A percentile compares a stretch with the other conserved stretches of the same genome.
Conservation (phyloP, 2,888 invertebrate species). For the Uropetala carovei region DNA sequence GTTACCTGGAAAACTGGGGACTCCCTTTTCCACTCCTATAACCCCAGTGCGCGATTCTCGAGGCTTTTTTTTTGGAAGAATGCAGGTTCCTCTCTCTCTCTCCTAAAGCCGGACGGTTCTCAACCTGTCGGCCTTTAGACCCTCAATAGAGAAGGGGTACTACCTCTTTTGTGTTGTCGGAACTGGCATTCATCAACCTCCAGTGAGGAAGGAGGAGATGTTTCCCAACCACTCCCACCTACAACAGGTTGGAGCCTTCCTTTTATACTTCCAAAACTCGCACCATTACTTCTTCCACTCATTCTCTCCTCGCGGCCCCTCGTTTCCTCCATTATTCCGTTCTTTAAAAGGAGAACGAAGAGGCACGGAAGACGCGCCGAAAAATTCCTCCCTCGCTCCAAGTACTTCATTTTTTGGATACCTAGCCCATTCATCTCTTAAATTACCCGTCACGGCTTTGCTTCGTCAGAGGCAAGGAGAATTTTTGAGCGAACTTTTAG, state of each 20-base stretch:
- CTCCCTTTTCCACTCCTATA: background rate
- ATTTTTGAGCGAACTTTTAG: background rate
- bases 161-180: background rate
- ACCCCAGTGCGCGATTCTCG: background rate
- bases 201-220: background rate
- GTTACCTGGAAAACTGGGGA: background rate
- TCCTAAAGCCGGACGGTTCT: background rate
- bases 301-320: background rate
- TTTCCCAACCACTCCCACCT: background rate
- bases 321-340: background rate
- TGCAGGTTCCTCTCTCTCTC: background rate
- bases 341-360: background rate
- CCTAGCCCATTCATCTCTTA: too few species aligned
- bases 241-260: background rate
- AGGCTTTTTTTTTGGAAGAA: background rate
- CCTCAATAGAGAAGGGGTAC: background rate
- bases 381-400: background rate
- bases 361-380: background rate
- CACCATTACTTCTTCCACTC: conserved; percentile 23
- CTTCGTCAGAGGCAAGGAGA: too few species aligned
- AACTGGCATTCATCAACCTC: conserved; percentile 15
- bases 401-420: too few species aligned
- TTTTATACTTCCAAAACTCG: background rate
- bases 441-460: too few species aligned
- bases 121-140: background rate